phyloP scores from a whole-genome alignment of 2,113 vertebrate species.

The Camelus bactrianus region DNA sequence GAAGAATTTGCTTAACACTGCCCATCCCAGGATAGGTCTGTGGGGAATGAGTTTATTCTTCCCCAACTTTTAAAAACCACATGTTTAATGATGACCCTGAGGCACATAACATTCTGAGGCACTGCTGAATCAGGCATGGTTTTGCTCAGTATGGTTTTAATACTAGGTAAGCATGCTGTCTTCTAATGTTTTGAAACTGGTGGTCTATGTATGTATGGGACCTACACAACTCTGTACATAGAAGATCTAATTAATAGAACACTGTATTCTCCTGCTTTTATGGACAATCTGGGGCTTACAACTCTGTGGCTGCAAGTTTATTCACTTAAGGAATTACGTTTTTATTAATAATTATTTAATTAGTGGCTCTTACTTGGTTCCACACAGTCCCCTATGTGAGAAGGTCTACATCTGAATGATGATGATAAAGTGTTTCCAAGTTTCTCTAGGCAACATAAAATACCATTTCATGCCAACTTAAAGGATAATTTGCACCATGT shows the following conservation, averaged over 20 bases:
- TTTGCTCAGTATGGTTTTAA: conserved; percentile 57
- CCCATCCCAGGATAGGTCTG: conserved; percentile 43
- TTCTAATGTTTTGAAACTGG: conserved; percentile 1
- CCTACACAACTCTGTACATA: neutral
- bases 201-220: neutral
- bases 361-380: conserved; percentile 41
- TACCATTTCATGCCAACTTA: neutral
- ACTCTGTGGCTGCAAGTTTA: neutral
- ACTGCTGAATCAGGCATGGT: conserved; percentile 51
- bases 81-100: conserved; percentile 57
- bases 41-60: conserved; percentile 67
- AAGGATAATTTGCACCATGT: neutral
- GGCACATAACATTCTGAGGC: conserved; percentile 1
- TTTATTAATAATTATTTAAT: conserved; percentile 61
- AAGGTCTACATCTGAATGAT: conserved; percentile 22
- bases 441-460: conserved; percentile 35
- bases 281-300: neutral
- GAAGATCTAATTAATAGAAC: neutral
- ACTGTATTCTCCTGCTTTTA: neutral
- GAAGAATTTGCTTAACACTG: conserved; percentile 69
- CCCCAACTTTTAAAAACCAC: conserved; percentile 64
- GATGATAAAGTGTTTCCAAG: conserved; percentile 32
- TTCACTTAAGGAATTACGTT: conserved; percentile 43
- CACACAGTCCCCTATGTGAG: conserved; percentile 13
- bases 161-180: conserved; percentile 41